Conservation (phyloP, 2,797 vertebrate species). For the Poecile montanus region DNA sequence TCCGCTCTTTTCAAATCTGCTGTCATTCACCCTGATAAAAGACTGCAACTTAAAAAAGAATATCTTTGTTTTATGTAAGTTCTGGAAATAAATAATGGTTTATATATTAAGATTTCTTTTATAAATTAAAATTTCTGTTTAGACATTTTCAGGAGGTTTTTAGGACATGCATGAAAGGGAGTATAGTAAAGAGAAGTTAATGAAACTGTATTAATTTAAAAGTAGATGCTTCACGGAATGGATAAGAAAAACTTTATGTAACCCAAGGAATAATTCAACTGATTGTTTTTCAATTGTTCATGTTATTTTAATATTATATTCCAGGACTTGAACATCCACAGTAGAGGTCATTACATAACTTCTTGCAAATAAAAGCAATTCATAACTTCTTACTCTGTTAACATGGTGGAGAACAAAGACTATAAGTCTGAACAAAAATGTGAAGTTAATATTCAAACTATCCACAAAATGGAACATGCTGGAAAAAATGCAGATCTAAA, state of each 20-base stretch:
- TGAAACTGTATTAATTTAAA: neutral
- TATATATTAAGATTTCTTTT: neutral
- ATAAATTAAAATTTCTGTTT: slow-evolving; percentile 10
- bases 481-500: neutral
- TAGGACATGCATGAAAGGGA: neutral
- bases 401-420: fast-evolving
- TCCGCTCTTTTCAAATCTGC: slow-evolving; percentile 24
- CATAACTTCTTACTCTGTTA: neutral
- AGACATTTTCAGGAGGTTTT: neutral
- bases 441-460: neutral
- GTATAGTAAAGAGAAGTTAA: neutral
- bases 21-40: neutral
- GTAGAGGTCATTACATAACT: neutral
- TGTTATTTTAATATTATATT: neutral
- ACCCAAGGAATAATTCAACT: neutral
- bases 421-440: neutral
- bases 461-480: neutral
- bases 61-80: slow-evolving; percentile 17
- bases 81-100: slow-evolving; percentile 1
- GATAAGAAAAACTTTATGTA: neutral
- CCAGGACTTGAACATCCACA: neutral
- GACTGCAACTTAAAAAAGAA: neutral
- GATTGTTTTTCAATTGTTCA: neutral
- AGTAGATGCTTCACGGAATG: neutral
- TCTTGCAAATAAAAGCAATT: neutral